Percentiles rank a stretch among this genome's conserved stretches.
phyloP scores from a whole-genome alignment of 1,140 invertebrate genomes.

The Trachymyrmex cornetzi region DNA sequence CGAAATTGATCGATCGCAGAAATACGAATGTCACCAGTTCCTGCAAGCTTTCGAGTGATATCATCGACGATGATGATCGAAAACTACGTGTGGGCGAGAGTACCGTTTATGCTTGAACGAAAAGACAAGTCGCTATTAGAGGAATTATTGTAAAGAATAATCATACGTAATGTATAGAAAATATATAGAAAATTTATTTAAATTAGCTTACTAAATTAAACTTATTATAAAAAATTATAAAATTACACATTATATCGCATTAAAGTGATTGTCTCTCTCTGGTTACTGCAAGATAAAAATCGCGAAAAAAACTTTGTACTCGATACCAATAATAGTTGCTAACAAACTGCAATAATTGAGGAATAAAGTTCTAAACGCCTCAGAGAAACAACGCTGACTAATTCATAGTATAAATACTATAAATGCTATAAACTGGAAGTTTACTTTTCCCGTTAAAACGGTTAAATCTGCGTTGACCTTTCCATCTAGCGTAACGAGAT shows the following conservation, averaged over 20 bases:
- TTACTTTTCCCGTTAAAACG: constrained; percentile 48
- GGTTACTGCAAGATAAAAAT: not conserved
- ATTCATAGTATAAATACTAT: not conserved
- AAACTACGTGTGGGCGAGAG: constrained; percentile 41
- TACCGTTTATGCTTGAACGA: not conserved
- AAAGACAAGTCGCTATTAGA: constrained; percentile 43
- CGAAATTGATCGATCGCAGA: constrained; percentile 13
- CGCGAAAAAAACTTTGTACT: not conserved
- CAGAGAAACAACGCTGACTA: not conserved
- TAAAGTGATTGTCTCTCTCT: not conserved
- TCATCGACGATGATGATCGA: constrained; percentile 63
- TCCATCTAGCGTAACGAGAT: constrained; percentile 27
- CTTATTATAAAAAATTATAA: constrained; percentile 13
- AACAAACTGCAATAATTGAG: not conserved
- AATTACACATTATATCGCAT: not conserved
- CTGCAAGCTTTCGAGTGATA: constrained; percentile 47
- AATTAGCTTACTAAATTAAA: constrained; percentile 4
- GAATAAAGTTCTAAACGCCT: not conserved
- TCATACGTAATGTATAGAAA: constrained; percentile 14
- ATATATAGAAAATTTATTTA: not conserved
- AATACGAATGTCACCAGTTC: not conserved
- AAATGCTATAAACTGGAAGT: not conserved
- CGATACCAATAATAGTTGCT: not conserved
- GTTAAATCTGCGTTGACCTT: constrained; percentile 36
- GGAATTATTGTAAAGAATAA: not conserved